phyloP scores from a whole-genome alignment of 2,888 invertebrate species.

The Cryptophagus acutangulus region DNA sequence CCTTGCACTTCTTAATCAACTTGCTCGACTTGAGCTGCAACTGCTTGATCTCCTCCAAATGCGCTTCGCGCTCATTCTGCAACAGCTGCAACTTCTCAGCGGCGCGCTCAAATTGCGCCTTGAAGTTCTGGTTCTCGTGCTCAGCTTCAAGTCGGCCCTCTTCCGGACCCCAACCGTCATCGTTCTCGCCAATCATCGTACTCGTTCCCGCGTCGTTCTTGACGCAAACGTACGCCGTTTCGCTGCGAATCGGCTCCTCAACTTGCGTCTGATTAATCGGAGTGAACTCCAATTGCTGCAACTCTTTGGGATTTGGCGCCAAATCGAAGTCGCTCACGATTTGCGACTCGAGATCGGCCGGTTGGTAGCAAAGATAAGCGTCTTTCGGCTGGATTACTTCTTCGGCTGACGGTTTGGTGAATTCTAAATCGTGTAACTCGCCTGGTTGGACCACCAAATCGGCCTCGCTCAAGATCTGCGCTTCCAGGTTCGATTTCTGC shows the following conservation, averaged over 20 bases:
- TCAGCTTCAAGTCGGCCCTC: constrained; percentile 52
- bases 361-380: constrained; percentile 36
- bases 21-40: constrained; percentile 70
- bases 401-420: constrained; percentile 22
- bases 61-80: constrained; percentile 54
- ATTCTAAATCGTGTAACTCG: no score
- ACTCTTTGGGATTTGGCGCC: constrained; percentile 9
- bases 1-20: constrained; percentile 78
- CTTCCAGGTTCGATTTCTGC: no score
- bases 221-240: constrained; percentile 40
- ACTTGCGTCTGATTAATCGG: constrained; percentile 19
- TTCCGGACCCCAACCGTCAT: constrained; percentile 56
- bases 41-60: constrained; percentile 59
- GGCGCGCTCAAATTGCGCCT: constrained; percentile 50
- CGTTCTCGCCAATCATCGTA: constrained; percentile 45
- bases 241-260: constrained; percentile 33
- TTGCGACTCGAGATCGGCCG: constrained; percentile 28
- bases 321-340: constrained; percentile 21
- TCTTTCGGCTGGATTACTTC: constrained; percentile 31
- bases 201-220: no score
- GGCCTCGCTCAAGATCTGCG: no score
- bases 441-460: no score
- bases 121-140: constrained; percentile 43
- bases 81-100: constrained; percentile 57
- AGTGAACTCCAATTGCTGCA: constrained; percentile 21